Percentiles rank a stretch among this genome's conserved stretches.
Evolutionary conservation across 2,888 invertebrate species (phyloP).

Genomic region (Cheilosia variabilis): DNA sequence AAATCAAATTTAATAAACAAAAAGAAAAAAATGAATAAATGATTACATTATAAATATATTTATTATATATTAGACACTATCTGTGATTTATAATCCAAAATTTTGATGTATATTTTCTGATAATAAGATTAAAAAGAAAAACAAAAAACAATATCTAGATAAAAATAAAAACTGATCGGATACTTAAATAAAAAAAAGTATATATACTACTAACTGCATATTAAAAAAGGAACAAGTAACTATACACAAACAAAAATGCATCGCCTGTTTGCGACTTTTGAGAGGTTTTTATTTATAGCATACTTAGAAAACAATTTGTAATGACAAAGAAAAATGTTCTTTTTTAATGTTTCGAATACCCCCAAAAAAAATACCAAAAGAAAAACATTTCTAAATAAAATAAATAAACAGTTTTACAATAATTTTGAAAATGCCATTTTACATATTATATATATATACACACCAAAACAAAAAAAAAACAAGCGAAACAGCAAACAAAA

Average conservation of each 20-base stretch:
- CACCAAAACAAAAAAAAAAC: slow-evolving; percentile 64
- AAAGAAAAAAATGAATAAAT: slow-evolving; percentile 41
- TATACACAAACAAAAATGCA: slow-evolving; percentile 70
- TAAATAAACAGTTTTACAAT: slow-evolving; percentile 80
- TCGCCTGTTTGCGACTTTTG: slow-evolving; percentile 77
- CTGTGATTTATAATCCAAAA: slow-evolving; percentile 85
- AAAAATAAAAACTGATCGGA: slow-evolving; percentile 75
- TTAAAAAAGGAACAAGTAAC: slow-evolving; percentile 75
- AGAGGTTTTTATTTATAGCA: slow-evolving; percentile 76
- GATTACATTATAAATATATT: slow-evolving; percentile 72
- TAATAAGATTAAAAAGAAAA: slow-evolving; percentile 76
- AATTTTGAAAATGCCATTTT: slow-evolving; percentile 78
- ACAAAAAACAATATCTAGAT: slow-evolving; percentile 76
- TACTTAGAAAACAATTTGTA: slow-evolving; percentile 41
- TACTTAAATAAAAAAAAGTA: slow-evolving; percentile 76
- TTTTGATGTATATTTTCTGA: slow-evolving; percentile 84
- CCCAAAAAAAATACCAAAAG: slow-evolving; percentile 73
- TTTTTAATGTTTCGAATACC: slow-evolving; percentile 74
- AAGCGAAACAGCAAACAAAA: slow-evolving; percentile 53
- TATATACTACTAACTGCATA: slow-evolving; percentile 76
- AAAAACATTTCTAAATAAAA: slow-evolving; percentile 76
- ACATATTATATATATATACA: slow-evolving; percentile 74
- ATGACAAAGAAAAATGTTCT: slow-evolving; percentile 45
- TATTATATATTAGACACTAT: slow-evolving; percentile 81
- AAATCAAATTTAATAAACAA: slow-evolving; percentile 4